Evolutionary conservation across 2,888 invertebrate genomes (phyloP), one percentile per base, ranked within the genome.

Genomic region (Drosophila paracracens): DNA sequence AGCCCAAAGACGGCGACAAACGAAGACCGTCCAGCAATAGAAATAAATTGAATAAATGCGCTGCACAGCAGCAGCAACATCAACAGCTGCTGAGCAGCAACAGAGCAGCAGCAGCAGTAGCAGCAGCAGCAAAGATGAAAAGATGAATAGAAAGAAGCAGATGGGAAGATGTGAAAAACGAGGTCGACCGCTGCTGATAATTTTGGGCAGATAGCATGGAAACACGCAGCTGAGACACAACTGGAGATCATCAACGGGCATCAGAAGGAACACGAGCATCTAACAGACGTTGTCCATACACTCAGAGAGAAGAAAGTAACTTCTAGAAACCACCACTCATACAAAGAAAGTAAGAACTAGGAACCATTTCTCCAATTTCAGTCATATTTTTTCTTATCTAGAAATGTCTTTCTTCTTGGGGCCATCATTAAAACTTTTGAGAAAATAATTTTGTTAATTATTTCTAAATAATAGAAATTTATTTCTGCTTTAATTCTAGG

Each of bases 41-140:
- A 85, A 85, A 89, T 89, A 85, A 85, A 85, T 90, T 89, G 88
- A 85, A 85, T 85, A 85, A 85, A 85, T 78, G 83, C 87, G 82
- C 75, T 78, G 76, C 88, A 71, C 66, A 85, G 79, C 72, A 58
- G 73, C 50, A 52, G 11, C 56, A 40, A 21, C 57, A 50, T 21
- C 60, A 57, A 6, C 38, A 35, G 59, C 43, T 13, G 18, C 60
- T 21, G 21, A 57, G 35, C 62, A 43, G 48, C 56, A 66, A 43
- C 75, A 71, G 48, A 51, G 67, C 25, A 43, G 51, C 48, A 69
- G 1, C 63, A 84, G 79, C 65, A 59, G 72, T 67, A 35, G 52
- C 43, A 58, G 7, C 58, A 43, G 48, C 54, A 66, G 53, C 66
- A 68, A 61, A 64, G 68, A 56, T 75, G 70, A 68, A 63, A 57